Percentiles rank a stretch among this genome's conserved stretches.
Evolutionary conservation across 64 coral and sea anemone species (phyloP).

Genomic region (Stichodactyla helianthus): DNA sequence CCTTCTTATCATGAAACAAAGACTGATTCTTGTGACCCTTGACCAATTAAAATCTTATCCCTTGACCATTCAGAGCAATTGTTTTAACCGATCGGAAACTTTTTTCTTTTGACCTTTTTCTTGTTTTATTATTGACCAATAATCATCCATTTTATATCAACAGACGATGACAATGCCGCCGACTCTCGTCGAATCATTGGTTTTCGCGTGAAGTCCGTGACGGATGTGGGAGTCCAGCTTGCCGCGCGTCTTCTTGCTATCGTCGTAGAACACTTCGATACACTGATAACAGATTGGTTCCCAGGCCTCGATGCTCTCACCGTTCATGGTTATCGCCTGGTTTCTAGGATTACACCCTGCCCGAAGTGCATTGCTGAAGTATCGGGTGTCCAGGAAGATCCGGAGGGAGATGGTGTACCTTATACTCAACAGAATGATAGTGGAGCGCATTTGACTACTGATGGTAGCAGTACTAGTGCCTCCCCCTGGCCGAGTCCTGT

Average conservation of each 20-base stretch:
- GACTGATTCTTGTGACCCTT: background rate
- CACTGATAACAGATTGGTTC: slow-evolving; percentile 92
- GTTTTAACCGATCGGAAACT: too few species aligned
- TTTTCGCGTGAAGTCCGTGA: slow-evolving; percentile 82
- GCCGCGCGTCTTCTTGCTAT: slow-evolving; percentile 85
- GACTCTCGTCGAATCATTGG: slow-evolving; percentile 47
- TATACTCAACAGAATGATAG: slow-evolving; percentile 35
- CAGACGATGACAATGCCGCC: slow-evolving; percentile 19
- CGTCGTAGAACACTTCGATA: slow-evolving; percentile 84
- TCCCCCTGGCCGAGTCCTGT: slow-evolving; percentile 92
- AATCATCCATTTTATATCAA: background rate
- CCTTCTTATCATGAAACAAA: background rate
- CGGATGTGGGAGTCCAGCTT: slow-evolving; percentile 53
- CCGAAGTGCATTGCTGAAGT: slow-evolving; percentile 73
- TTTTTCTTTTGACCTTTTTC: background rate
- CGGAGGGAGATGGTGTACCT: slow-evolving; percentile 1
- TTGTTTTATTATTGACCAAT: background rate
- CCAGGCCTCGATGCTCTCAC: slow-evolving; percentile 95
- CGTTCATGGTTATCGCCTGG: slow-evolving; percentile 85
- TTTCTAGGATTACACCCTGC: slow-evolving; percentile 81
- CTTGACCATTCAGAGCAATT: too few species aligned
- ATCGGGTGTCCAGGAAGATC: slow-evolving; percentile 46
- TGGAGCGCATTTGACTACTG: slow-evolving; percentile 61
- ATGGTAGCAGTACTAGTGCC: slow-evolving; percentile 66
- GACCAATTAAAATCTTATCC: background rate